These are phyloP conservation scores for Drosophila ficusphila DNA, from an alignment of 1,140 invertebrate genomes.

Conservation along the genomic window DNA sequence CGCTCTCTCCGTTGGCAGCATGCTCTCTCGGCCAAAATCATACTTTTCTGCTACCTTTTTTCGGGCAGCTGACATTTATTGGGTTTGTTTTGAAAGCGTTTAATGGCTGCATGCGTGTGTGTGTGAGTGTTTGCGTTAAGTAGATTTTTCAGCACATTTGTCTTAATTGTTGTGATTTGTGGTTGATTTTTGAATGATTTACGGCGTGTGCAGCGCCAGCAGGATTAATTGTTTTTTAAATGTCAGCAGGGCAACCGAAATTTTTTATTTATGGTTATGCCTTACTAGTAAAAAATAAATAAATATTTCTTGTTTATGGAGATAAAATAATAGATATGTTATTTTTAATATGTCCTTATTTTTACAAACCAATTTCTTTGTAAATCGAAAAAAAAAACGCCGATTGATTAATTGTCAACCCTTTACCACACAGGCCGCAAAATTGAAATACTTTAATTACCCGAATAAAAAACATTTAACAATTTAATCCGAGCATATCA, in stretches of 20 bases:
- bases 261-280: conserved; percentile 6
- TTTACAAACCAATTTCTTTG: no score
- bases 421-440: conserved; percentile 43
- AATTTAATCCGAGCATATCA: conserved; percentile 84
- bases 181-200: conserved; percentile 81
- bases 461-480: conserved; percentile 84
- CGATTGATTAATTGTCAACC: background rate
- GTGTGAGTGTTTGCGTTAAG: conserved; percentile 66
- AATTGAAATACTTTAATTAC: conserved; percentile 82
- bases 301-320: background rate
- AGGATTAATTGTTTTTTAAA: conserved; percentile 71
- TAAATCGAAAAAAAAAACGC: no score
- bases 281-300: background rate
- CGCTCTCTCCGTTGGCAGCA: background rate
- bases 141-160: conserved; percentile 83
- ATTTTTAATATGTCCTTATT: background rate
- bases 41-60: conserved; percentile 50
- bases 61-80: conserved; percentile 70
- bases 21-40: background rate
- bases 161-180: conserved; percentile 83
- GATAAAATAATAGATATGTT: background rate
- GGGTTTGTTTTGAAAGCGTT: conserved; percentile 79
- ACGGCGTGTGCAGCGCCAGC: conserved; percentile 43
- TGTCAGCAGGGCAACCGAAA: conserved; percentile 28
- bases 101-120: conserved; percentile 41